These are phyloP conservation scores for Lethenteron reissneri DNA, from an alignment of 2,113 vertebrate genomes.

Conservation along the genomic window DNA sequence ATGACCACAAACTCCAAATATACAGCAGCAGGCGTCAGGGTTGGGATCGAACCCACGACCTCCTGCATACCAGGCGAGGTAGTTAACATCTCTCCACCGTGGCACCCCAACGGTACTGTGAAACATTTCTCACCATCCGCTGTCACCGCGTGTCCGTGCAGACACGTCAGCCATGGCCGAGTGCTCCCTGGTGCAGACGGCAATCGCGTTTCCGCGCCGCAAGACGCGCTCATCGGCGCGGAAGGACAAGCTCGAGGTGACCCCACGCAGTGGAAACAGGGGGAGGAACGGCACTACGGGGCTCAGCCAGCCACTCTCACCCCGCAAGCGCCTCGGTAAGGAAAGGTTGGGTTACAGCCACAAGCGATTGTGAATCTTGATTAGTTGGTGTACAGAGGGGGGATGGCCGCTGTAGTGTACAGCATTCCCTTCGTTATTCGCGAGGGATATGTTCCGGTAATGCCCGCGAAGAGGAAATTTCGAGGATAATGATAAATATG, in stretches of 20 bases:
- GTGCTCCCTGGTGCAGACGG: background rate
- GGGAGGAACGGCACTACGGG: background rate
- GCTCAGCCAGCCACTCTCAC: slow-evolving; percentile 49
- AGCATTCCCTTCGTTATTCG: background rate
- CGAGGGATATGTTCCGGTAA: background rate
- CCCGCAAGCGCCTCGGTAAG: slow-evolving; percentile 63
- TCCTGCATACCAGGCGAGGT: too few relatives aligned
- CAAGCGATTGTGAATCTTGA: background rate
- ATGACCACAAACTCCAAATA: too few relatives aligned
- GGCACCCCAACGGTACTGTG: too few relatives aligned
- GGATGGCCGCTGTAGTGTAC: background rate
- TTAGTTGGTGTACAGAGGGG: background rate
- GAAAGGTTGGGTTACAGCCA: background rate
- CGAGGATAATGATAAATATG: background rate
- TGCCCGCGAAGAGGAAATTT: background rate
- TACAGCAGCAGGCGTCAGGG: too few relatives aligned
- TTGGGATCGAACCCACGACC: too few relatives aligned
- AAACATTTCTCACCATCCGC: too few relatives aligned
- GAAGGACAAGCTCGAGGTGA: background rate
- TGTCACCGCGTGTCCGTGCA: too few relatives aligned
- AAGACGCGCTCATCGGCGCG: background rate
- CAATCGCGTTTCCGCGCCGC: slow-evolving; percentile 2
- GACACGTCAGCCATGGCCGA: too few relatives aligned
- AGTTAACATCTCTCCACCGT: too few relatives aligned
- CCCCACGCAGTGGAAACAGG: background rate